Percentiles rank a stretch among this genome's conserved stretches.
These are phyloP conservation scores for Agrochola macilenta DNA, from an alignment of 2,888 invertebrate genomes.

Conservation along the genomic window DNA sequence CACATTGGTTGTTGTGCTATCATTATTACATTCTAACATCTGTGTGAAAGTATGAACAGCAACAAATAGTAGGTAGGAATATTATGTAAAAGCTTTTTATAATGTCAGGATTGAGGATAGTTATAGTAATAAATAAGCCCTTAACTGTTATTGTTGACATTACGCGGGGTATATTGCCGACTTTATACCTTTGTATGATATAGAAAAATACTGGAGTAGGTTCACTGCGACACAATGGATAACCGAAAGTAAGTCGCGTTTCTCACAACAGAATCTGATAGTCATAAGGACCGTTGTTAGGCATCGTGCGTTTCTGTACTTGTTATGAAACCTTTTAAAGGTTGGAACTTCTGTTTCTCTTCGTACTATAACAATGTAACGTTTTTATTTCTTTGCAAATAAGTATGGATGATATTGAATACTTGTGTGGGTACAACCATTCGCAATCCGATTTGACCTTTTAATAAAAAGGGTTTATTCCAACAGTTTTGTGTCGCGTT, in stretches of 20 bases:
- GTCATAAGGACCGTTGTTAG: not conserved
- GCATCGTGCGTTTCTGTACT: not conserved
- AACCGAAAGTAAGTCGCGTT: not conserved
- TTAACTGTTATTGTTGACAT: slow-evolving; percentile 51
- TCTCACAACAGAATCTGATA: not conserved
- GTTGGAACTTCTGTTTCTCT: slow-evolving; percentile 23
- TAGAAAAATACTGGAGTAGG: slow-evolving; percentile 10
- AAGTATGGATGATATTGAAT: slow-evolving; percentile 55
- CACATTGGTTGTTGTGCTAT: not conserved
- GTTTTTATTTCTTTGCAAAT: slow-evolving; percentile 53
- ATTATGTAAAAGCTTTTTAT: slow-evolving; percentile 28
- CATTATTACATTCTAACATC: not conserved
- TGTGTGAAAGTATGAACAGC: slow-evolving; percentile 12
- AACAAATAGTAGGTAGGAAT: slow-evolving; percentile 13
- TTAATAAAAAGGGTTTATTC: slow-evolving; percentile 57
- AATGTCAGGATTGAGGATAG: slow-evolving; percentile 32
- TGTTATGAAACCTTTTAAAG: too few species aligned
- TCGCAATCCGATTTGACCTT: slow-evolving; percentile 58
- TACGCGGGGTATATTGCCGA: slow-evolving; percentile 24
- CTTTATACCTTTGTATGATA: slow-evolving; percentile 16
- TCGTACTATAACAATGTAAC: slow-evolving; percentile 7
- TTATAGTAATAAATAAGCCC: slow-evolving; percentile 28
- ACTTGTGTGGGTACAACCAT: slow-evolving; percentile 40
- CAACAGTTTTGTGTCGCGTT: slow-evolving; percentile 29
- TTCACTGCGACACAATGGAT: not conserved